These are phyloP conservation scores for Rapana venosa DNA, from an alignment of 2,888 invertebrate genomes.

Conservation along the genomic window DNA sequence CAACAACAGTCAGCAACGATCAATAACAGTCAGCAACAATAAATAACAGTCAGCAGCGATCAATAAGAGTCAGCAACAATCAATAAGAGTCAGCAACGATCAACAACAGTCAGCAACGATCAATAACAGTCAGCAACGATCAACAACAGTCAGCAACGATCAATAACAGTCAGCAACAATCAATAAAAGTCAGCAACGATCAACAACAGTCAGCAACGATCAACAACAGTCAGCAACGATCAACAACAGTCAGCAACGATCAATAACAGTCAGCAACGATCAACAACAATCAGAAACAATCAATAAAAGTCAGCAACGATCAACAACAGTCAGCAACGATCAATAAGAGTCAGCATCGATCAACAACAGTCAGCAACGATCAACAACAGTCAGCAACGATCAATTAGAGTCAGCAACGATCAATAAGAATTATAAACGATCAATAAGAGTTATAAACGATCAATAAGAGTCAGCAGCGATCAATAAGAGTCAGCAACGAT, in stretches of 20 bases:
- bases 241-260: no score
- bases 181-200: background rate
- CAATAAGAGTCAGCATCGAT: background rate
- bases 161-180: background rate
- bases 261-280: no score
- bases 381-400: background rate
- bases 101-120: background rate
- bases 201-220: no score
- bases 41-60: background rate
- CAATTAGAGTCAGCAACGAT: background rate
- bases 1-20: no score
- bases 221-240: no score
- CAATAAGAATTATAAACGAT: background rate
- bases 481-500: background rate
- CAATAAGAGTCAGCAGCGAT: background rate
- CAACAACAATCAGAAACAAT: background rate
- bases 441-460: no score
- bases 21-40: no score
- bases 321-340: background rate
- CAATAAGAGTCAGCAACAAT: background rate
- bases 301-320: background rate
- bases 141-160: background rate
- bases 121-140: background rate
- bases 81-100: background rate
- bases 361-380: background rate